Evolutionary conservation across 1,140 invertebrate species (phyloP), one percentile per base, ranked within the genome.

Genomic region (Brachionus sp.): DNA sequence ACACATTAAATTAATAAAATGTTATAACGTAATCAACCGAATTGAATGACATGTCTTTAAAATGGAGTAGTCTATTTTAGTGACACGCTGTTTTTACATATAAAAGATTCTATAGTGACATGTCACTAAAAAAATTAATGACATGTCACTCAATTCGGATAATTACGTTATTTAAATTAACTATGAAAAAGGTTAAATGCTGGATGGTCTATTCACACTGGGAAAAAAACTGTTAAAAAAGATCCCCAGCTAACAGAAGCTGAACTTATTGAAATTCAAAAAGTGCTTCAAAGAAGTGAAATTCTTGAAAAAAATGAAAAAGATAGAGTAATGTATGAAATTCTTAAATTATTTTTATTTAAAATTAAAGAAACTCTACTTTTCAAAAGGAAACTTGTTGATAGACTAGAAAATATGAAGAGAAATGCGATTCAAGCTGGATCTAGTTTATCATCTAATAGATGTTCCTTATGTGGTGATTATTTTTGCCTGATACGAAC

Each of bases 401-500:
- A 80, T n/a, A 25, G 77, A 62, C 39, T 80, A 12, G 77, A 80
- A 66, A 80, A 80, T 66, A 80, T 80, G 77, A 80, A 80, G 25
- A 50, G 53, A 12, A 80, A 80, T 35, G 77, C 50, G 4, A 39
- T 9, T 39, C 77, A 80, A 13, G n/a, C 77, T 53, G 50, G 77
- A n/a, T 37, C 19, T 13, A 39, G 9, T 37, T 23, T 29, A 12
- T 57, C 77, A 37, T 13, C 77, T 4, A 80, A 80, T 62, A 50
- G 77, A 19, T 80, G 77, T n/a, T 29, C 77, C 10, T 12, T 80
- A 39, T 80, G 77, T 62, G 77, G 77, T 13, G 77, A 80, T 13
- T 66, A 29, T 37, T 80, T 80, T 80, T 80, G 62, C 10, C 33
- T 80, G 0, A n/a, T 80, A 10, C 46, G 77, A n/a, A 62, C 77